Conservation (phyloP, 2,113 vertebrate genomes). For the Neolamprologus sp. region DNA sequence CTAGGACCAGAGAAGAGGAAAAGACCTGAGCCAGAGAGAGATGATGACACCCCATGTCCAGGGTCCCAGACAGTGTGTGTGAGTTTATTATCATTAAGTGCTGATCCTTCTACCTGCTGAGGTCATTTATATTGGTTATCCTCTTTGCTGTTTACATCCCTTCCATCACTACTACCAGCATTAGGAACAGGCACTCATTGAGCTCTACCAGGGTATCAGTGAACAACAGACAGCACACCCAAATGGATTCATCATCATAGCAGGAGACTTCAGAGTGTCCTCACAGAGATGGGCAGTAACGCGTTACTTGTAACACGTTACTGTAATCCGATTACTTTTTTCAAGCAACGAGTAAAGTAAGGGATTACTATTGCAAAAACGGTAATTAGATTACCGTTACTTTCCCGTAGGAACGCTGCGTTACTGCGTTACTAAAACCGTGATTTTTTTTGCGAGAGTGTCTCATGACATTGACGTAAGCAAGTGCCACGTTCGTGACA, state of each 20-base stretch:
- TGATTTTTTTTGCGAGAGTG: too few relatives aligned
- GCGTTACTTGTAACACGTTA: too few relatives aligned
- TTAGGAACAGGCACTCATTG: not conserved
- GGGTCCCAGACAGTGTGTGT: not conserved
- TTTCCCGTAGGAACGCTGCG: too few relatives aligned
- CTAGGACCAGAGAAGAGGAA: not conserved
- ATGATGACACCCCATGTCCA: not conserved
- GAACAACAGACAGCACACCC: not conserved
- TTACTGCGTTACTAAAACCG: too few relatives aligned
- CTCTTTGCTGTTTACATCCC: not conserved
- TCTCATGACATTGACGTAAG: too few relatives aligned
- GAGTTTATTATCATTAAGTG: not conserved
- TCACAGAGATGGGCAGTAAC: not conserved
- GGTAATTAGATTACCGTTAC: too few relatives aligned
- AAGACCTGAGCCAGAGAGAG: not conserved
- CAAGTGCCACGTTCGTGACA: too few relatives aligned
- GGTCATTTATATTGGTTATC: not conserved
- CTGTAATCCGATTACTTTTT: too few relatives aligned
- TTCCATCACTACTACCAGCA: not conserved
- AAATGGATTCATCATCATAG: not conserved
- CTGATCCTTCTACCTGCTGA: not conserved
- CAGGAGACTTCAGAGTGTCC: not conserved
- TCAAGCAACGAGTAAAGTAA: too few relatives aligned
- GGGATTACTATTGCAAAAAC: too few relatives aligned
- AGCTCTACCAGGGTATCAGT: not conserved